phyloP scores from a whole-genome alignment of 2,113 vertebrate genomes.

The Poeciliopsis turrubarensis region DNA sequence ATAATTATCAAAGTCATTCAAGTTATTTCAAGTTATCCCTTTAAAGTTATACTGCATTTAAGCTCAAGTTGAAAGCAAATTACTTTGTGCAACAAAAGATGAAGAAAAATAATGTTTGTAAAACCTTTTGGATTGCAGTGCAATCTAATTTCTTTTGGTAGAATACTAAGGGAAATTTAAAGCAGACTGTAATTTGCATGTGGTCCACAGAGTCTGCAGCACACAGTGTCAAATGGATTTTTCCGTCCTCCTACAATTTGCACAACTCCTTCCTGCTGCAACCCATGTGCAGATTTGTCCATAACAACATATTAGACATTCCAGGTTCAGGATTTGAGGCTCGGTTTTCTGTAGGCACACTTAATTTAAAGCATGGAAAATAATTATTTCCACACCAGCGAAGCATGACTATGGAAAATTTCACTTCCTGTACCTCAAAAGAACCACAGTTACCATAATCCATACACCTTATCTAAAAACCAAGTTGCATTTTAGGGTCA shows the following conservation, averaged over 20 bases:
- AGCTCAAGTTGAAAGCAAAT: background rate
- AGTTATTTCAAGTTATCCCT: background rate
- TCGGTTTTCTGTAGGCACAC: slow-evolving; percentile 14
- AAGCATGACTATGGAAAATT: slow-evolving; percentile 43
- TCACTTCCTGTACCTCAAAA: slow-evolving; percentile 26
- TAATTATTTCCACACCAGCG: slow-evolving; percentile 32
- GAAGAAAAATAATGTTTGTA: background rate
- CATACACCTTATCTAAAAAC: too few relatives aligned
- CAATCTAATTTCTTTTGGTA: background rate
- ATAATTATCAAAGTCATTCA: background rate
- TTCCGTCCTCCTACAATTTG: slow-evolving; percentile 25
- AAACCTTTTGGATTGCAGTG: background rate
- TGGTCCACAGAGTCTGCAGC: background rate
- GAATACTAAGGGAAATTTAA: background rate
- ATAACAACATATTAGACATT: slow-evolving; percentile 23
- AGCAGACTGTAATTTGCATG: slow-evolving; percentile 4
- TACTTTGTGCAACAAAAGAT: background rate
- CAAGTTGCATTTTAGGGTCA: too few relatives aligned
- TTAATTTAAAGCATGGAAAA: slow-evolving; percentile 34
- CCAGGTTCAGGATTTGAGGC: slow-evolving; percentile 18
- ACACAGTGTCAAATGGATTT: slow-evolving; percentile 43
- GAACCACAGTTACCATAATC: background rate
- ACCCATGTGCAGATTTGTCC: slow-evolving; percentile 34
- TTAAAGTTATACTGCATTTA: background rate
- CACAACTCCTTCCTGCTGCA: slow-evolving; percentile 18